A percentile compares a stretch with the other conserved stretches of the same genome.
Evolutionary conservation across 2,888 invertebrate genomes (phyloP).

Genomic region (Chironomus tentans): DNA sequence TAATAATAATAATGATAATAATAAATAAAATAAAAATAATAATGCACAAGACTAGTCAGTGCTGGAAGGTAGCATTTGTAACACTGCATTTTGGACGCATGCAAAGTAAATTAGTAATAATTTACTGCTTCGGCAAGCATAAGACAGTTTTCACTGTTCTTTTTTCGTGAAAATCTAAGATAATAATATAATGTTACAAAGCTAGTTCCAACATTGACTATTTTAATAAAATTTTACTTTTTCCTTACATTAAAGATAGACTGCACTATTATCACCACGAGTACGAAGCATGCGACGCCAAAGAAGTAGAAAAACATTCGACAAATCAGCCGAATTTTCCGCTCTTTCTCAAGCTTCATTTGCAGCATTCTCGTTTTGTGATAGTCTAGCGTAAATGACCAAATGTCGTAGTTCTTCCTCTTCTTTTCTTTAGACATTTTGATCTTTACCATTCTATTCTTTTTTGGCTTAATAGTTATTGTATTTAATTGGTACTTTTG

Average conservation of each 20-base stretch:
- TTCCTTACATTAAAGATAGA: not conserved
- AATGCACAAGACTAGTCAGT: no score
- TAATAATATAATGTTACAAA: no score
- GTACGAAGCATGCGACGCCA: not conserved
- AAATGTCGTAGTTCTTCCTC: not conserved
- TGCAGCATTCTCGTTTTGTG: not conserved
- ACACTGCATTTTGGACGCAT: no score
- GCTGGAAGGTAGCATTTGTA: no score
- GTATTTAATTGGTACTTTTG: not conserved
- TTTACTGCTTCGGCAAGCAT: no score
- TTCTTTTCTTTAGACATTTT: not conserved
- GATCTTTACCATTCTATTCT: not conserved
- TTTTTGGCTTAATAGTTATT: not conserved
- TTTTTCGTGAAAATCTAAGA: no score
- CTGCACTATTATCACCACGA: not conserved
- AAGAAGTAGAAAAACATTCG: constrained; percentile 1
- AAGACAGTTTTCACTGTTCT: no score
- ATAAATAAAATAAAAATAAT: no score
- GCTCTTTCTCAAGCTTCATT: constrained; percentile 5
- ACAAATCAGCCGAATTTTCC: not conserved
- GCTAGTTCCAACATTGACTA: no score
- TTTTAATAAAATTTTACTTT: not conserved
- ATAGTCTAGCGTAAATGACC: constrained; percentile 10
- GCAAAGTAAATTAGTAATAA: no score
- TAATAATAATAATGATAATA: not conserved